Evolutionary conservation across 2,888 invertebrate genomes (phyloP), one percentile per base, ranked within the genome.

Genomic region (Pyrgus malvae): DNA sequence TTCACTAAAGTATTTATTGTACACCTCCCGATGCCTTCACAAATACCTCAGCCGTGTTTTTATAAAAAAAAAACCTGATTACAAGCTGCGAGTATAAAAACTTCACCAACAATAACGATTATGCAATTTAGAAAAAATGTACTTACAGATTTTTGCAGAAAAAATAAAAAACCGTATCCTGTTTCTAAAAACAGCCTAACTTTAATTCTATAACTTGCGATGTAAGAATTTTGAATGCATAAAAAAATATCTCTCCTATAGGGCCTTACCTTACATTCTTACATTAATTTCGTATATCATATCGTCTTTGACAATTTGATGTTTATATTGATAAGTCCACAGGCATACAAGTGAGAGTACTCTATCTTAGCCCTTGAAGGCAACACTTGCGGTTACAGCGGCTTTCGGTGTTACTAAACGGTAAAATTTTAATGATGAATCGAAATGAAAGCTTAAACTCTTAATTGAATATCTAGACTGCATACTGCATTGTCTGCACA

Each of bases 191-290:
- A 78, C 78, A 76, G 78, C 69, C 71, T 73, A 78, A 69, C 69
- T 71, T 63, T 62, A 63, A 38, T 27, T 72, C 72, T 80, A 80
- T 68, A 76, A 76, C 65, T 75, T 69, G 82, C 76, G 68, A 76
- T 80, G 78, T 78, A 78, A 71, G 80, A 85, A 86, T 80, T 86
- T 83, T 79, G 85, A 86, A 85, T 81, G 88, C 80, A 83, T 89
- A 89, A 89, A 89, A 88, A 89, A 90, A 90, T 89, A 90, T 87
- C 80, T 86, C 80, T 87, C 79, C 82, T 82, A 84, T 83, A 83
- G 81, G 87, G 86, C 85, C 88, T 88, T 86, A 89, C 87, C 88
- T 87, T 87, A 89, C 83, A 77, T 84, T 76, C 83, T 87, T 85
- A 85, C 78, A 86, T 83, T 81, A 83, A 80, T 80, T 78, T 85